Evolutionary conservation across 2,113 vertebrate species (phyloP).

Genomic region (Hydrolagus affinis): DNA sequence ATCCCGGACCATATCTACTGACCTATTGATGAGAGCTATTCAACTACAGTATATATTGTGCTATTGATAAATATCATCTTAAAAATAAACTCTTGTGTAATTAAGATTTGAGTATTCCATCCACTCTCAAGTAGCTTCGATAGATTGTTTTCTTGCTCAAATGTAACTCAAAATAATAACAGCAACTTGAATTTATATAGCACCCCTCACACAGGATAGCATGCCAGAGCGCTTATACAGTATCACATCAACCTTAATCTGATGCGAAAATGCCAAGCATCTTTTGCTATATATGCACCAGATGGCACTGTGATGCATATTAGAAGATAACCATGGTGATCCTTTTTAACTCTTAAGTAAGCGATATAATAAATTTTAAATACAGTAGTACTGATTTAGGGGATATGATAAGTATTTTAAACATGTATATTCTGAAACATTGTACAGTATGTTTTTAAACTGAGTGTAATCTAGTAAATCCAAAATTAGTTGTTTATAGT

Average conservation of each 20-base stretch:
- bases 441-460: background rate
- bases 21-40: too few species aligned
- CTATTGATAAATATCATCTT: too few species aligned
- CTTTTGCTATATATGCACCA: background rate
- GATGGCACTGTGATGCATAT: background rate
- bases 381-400: background rate
- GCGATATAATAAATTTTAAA: background rate
- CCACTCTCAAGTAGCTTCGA: too few species aligned
- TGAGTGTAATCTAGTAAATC: background rate
- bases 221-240: too few species aligned
- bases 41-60: too few species aligned
- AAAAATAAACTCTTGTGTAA: too few species aligned
- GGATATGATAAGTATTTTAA: background rate
- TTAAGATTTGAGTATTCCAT: too few species aligned
- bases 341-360: background rate
- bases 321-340: background rate
- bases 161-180: too few species aligned
- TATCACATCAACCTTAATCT: background rate
- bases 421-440: background rate
- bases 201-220: too few species aligned
- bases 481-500: background rate
- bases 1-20: too few species aligned
- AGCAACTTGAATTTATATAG: too few species aligned
- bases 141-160: too few species aligned
- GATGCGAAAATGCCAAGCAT: background rate